Percentiles rank a stretch among this genome's conserved stretches.
Evolutionary conservation across 2,888 invertebrate species (phyloP).

Genomic region (Apamea epomidion): DNA sequence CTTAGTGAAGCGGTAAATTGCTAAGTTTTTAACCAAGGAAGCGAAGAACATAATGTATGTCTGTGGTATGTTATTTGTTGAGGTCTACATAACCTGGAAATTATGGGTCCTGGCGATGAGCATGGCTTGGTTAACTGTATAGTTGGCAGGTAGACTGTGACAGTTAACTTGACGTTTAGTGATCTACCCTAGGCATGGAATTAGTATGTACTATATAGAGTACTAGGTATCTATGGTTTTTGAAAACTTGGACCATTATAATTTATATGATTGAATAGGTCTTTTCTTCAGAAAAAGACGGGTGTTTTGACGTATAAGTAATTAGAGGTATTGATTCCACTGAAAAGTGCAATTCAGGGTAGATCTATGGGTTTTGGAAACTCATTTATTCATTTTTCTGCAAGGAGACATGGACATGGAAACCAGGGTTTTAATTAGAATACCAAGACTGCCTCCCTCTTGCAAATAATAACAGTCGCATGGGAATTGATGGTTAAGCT

Average conservation of each 20-base stretch:
- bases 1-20: conserved; percentile 60
- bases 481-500: no score
- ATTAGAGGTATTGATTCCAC: not conserved
- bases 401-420: not conserved
- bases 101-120: not conserved
- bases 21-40: conserved; percentile 64
- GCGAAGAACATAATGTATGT: conserved; percentile 46
- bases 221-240: not conserved
- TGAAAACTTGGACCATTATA: no score
- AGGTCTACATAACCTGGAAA: conserved; percentile 47
- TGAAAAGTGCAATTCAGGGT: not conserved
- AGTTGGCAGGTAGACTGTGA: conserved; percentile 8
- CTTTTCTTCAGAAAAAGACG: not conserved
- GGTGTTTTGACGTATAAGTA: not conserved
- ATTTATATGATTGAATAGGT: not conserved
- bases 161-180: conserved; percentile 14
- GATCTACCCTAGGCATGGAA: not conserved
- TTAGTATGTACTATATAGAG: not conserved
- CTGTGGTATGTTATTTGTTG: conserved; percentile 37
- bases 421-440: no score
- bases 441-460: no score
- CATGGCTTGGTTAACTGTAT: conserved; percentile 15
- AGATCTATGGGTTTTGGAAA: not conserved
- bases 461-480: no score
- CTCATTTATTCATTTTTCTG: not conserved